Conservation (phyloP, 2,797 vertebrate genomes). For the Sebastes vulpes region DNA sequence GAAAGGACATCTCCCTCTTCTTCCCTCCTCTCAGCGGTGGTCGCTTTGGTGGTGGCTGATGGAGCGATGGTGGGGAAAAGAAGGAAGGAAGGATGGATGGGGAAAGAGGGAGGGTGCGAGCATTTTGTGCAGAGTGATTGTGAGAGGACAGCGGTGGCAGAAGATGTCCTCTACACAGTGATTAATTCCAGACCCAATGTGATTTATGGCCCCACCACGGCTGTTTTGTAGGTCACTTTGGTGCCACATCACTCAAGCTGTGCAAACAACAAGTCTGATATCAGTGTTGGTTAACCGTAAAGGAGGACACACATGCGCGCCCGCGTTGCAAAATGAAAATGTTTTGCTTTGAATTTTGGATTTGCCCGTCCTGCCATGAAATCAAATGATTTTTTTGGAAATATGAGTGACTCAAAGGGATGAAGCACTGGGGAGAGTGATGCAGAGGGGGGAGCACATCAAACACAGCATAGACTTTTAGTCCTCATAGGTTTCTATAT, state of each 20-base stretch:
- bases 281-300: conserved; percentile 72
- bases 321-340: conserved; percentile 51
- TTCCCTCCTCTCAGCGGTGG: conserved; percentile 29
- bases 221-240: conserved; percentile 86
- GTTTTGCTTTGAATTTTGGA: conserved; percentile 68
- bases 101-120: conserved; percentile 3
- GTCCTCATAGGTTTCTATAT: neutral
- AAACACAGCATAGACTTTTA: neutral
- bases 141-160: conserved; percentile 74
- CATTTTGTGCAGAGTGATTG: conserved; percentile 77
- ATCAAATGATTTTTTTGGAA: conserved; percentile 26
- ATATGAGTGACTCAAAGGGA: neutral
- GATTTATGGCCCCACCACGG: conserved; percentile 83
- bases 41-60: conserved; percentile 39
- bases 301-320: conserved; percentile 58
- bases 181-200: conserved; percentile 82
- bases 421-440: neutral
- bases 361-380: conserved; percentile 50
- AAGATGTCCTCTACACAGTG: conserved; percentile 83
- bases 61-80: conserved; percentile 31
- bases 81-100: conserved; percentile 27
- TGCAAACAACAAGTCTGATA: conserved; percentile 84
- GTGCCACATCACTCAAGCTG: conserved; percentile 85
- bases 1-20: conserved; percentile 62
- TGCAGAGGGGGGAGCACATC: neutral